These are phyloP conservation scores for Dermatemys mawii DNA, from an alignment of 2,113 vertebrate species.

Conservation along the genomic window DNA sequence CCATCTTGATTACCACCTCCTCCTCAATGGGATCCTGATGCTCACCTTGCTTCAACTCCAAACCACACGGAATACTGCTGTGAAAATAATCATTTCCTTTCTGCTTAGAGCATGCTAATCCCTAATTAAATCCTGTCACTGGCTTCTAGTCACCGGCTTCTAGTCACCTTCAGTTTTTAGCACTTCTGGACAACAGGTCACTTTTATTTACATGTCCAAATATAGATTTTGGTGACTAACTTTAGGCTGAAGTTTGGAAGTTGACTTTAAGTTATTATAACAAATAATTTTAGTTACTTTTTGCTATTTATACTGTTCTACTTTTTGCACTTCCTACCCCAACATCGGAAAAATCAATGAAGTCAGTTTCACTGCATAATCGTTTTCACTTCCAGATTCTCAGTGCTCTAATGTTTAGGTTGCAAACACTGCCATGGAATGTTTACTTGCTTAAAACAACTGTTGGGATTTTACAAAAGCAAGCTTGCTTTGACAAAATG, in stretches of 20 bases:
- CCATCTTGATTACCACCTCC: not conserved
- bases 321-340: not conserved
- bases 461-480: not conserved
- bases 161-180: not conserved
- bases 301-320: constrained; percentile 45
- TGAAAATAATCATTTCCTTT: constrained; percentile 24
- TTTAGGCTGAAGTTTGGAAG: constrained; percentile 22
- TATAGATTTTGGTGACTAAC: constrained; percentile 36
- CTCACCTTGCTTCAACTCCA: constrained; percentile 18
- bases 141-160: not conserved
- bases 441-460: not conserved
- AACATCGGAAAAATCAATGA: not conserved
- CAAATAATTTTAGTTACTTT: constrained; percentile 21
- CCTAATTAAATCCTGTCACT: not conserved
- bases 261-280: constrained; percentile 30
- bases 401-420: rapidly evolving
- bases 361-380: not conserved
- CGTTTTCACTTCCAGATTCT: not conserved
- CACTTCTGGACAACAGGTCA: constrained; percentile 36
- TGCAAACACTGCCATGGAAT: not conserved
- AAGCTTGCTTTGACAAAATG: not conserved
- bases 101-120: not conserved
- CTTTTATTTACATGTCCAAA: constrained; percentile 49
- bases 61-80: constrained; percentile 12
- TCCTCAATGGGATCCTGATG: not conserved